Percentiles rank a stretch among this genome's conserved stretches.
Evolutionary conservation across 2,113 vertebrate genomes (phyloP).

Genomic region (Andinoacara biseriatus): DNA sequence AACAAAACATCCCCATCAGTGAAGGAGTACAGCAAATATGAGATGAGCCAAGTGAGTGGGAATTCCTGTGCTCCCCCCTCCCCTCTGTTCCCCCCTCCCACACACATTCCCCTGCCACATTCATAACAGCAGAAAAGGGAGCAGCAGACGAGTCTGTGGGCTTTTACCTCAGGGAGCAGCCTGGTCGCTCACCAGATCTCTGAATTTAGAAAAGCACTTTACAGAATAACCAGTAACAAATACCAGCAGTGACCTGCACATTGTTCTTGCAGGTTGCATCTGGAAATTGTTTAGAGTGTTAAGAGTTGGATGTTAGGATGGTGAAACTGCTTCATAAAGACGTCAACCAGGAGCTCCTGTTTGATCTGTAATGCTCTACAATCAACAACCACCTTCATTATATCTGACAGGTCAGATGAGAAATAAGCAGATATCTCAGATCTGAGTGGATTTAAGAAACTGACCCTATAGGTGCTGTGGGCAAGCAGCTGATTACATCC

Average conservation of each 20-base stretch:
- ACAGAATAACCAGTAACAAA: not conserved
- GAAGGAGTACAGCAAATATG: constrained; percentile 43
- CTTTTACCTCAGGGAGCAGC: constrained; percentile 1
- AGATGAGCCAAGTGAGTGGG: constrained; percentile 64
- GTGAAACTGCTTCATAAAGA: too few relatives aligned
- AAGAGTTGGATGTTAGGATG: not conserved
- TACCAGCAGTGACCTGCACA: not conserved
- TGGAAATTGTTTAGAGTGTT: not conserved
- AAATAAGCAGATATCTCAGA: not conserved
- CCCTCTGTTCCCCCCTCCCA: constrained; percentile 26
- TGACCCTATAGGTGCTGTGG: too few relatives aligned
- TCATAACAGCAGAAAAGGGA: constrained; percentile 40
- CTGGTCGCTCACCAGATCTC: not conserved
- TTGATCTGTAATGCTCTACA: not conserved
- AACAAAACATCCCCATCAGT: constrained; percentile 50
- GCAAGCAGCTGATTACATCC: too few relatives aligned
- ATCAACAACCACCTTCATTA: not conserved
- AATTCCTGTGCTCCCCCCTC: constrained; percentile 52
- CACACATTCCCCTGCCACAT: constrained; percentile 54
- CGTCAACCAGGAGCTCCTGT: not conserved
- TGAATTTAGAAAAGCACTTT: too few relatives aligned
- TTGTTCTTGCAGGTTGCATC: not conserved
- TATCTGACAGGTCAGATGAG: not conserved
- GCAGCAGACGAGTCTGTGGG: constrained; percentile 8
- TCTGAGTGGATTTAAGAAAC: not conserved